Evolutionary conservation across 2,888 invertebrate genomes (phyloP), one percentile per base, ranked within the genome.

Genomic region (Cerastoderma edule): DNA sequence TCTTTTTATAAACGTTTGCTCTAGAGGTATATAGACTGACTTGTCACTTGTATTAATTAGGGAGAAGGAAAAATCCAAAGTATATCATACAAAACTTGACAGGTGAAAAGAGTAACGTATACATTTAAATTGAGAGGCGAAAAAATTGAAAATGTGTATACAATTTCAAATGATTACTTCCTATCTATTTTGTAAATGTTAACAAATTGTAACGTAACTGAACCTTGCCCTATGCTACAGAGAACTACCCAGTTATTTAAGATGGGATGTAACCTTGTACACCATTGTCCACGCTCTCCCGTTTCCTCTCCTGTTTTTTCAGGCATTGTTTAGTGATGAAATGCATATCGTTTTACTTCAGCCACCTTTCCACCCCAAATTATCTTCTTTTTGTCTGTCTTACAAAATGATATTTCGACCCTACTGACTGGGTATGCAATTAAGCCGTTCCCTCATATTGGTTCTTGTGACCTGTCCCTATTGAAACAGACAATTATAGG

Each of bases 301-400:
- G 24, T 50, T 50, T 50, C 50, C 50, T 50, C 22, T 50, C n/a
- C n/a, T 22, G n/a, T 50, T 50, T 13, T 50, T n/a, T 24, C 50
- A 10, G 24, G 24, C 50, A 50, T 50, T 50, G 50, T 50, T 50
- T 2, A 5, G 2, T 1, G 2, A 24, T 50, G 50, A 50, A 50
- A 50, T 50, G 16, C 50, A 50, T 50, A 24, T 50, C 24, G 24
- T 50, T 22, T 50, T 50, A n/a, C 50, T 50, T 2, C 10, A 22
- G 50, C 22, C 50, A 50, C 50, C 50, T 50, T 50, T 50, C 10
- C 16, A 50, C 50, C 22, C 24, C 24, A 50, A 24, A 24, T 50
- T 8, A 10, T 50, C 50, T 50, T 50, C 5, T 10, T 50, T 50
- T 50, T n/a, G n/a, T 50, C 1, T 46, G 46, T 46, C n/a, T n/a